Conservation (phyloP, 2,113 vertebrate species). For the Peromyscus polionotus region DNA sequence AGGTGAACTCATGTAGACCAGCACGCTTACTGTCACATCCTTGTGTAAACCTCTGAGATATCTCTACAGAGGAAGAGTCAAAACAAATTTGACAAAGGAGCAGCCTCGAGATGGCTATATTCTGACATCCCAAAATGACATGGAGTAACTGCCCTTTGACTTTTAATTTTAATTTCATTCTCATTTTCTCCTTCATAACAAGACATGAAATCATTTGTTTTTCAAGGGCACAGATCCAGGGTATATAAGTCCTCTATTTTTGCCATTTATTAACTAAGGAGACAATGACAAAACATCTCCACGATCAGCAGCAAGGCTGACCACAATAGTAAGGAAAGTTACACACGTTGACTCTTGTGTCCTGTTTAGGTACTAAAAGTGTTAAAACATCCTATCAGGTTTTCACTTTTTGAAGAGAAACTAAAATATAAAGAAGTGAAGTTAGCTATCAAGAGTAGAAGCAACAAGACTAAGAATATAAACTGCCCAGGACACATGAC, state of each 20-base stretch:
- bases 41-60: neutral
- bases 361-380: neutral
- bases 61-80: neutral
- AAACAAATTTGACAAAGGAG: neutral
- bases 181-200: neutral
- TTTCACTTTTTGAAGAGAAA: slow-evolving; percentile 22
- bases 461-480: neutral
- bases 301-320: no score
- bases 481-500: neutral
- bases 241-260: neutral
- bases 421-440: neutral
- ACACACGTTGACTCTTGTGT: no score
- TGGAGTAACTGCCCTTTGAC: neutral
- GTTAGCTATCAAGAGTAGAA: neutral
- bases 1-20: neutral
- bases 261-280: neutral
- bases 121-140: neutral
- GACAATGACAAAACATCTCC: neutral
- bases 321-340: neutral
- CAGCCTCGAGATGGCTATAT: neutral
- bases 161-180: neutral
- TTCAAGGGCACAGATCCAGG: neutral
- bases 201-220: neutral
- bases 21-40: neutral
- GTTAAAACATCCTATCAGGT: neutral